Conservation (phyloP, 2,888 invertebrate species). For the Zaprionus lineosus region DNA sequence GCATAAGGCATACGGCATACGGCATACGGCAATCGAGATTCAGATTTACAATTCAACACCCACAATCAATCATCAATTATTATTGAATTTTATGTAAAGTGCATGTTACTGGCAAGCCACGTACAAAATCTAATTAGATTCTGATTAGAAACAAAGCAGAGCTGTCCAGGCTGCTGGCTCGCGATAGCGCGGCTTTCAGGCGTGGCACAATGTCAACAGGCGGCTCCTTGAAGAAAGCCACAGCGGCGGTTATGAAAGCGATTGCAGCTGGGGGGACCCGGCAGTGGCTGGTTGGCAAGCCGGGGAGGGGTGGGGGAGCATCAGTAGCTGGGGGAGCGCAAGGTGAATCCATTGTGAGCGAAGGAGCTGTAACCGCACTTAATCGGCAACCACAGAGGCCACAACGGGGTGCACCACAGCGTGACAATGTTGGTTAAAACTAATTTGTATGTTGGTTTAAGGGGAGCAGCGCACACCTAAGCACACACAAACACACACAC, state of each 20-base stretch:
- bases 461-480: conserved; percentile 14
- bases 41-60: too few species aligned
- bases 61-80: conserved; percentile 25
- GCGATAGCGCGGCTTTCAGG: conserved; percentile 34
- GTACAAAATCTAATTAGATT: conserved; percentile 54
- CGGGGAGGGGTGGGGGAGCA: too few species aligned
- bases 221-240: conserved; percentile 5
- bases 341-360: too few species aligned
- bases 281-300: too few species aligned
- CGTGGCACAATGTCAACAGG: conserved; percentile 49
- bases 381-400: conserved; percentile 59
- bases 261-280: neutral
- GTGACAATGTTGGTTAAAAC: conserved; percentile 76
- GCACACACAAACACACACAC: conserved; percentile 12
- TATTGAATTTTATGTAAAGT: neutral
- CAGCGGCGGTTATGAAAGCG: neutral
- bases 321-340: too few species aligned
- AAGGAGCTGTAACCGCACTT: conserved; percentile 43
- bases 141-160: conserved; percentile 45
- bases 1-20: too few species aligned
- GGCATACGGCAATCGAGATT: too few species aligned
- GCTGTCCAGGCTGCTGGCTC: conserved; percentile 17
- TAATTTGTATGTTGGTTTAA: conserved; percentile 66
- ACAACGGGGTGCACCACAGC: conserved; percentile 66
- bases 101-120: conserved; percentile 19